Conservation (phyloP, 2,113 vertebrate genomes). For the Nothoprocta perdicaria region DNA sequence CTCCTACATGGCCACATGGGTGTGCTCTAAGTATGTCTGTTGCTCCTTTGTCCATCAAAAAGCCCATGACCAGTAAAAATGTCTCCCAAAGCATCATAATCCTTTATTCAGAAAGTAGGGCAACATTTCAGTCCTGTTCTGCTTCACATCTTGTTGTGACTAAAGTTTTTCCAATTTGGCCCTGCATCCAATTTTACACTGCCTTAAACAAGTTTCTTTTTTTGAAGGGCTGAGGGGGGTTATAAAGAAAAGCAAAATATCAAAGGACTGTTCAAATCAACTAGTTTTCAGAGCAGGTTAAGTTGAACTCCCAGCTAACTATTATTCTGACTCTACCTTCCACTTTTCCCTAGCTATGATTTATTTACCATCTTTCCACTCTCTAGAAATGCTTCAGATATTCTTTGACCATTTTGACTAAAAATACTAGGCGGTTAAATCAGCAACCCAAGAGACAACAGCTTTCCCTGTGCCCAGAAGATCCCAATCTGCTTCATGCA, state of each 20-base stretch:
- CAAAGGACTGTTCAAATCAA: not conserved
- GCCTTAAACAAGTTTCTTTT: not conserved
- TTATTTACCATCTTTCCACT: not conserved
- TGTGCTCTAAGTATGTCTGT: not conserved
- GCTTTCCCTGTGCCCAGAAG: accelerated
- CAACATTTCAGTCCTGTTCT: not conserved
- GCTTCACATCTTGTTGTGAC: not conserved
- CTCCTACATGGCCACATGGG: not conserved
- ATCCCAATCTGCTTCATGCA: not conserved
- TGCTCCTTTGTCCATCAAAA: not conserved
- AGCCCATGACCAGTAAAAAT: not conserved
- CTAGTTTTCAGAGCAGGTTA: not conserved
- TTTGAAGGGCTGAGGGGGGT: accelerated
- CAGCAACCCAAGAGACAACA: not conserved
- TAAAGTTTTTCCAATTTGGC: not conserved
- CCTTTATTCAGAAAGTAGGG: not conserved
- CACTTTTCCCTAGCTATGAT: not conserved
- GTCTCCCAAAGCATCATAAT: not conserved
- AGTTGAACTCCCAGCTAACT: not conserved
- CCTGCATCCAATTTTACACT: accelerated
- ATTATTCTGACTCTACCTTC: not conserved
- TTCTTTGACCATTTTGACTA: not conserved
- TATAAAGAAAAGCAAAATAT: not conserved
- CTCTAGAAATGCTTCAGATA: not conserved
- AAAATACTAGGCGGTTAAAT: not conserved